These are phyloP conservation scores for Nephrotoma flavescens DNA, from an alignment of 2,888 invertebrate species.

Conservation along the genomic window DNA sequence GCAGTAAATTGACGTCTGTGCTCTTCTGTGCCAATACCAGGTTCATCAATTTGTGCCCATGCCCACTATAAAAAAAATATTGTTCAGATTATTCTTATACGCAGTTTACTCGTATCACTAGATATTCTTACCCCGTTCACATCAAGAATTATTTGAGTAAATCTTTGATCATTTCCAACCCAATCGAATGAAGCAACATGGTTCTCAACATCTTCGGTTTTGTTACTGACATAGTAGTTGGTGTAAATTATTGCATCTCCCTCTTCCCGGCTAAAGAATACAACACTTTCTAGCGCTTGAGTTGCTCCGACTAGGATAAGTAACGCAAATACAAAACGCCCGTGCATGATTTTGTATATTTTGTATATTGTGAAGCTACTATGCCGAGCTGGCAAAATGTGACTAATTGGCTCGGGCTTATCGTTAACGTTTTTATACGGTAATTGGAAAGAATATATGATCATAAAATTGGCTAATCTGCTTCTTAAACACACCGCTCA, in stretches of 20 bases:
- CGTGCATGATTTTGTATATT: neutral
- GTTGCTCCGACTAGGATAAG: neutral
- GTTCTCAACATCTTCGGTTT: neutral
- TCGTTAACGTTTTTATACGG: too few species aligned
- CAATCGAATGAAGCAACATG: neutral
- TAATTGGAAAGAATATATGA: too few species aligned
- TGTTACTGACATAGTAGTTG: neutral
- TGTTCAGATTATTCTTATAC: neutral
- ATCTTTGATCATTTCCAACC: neutral
- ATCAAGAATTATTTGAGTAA: neutral
- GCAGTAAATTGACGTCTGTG: neutral
- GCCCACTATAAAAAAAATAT: neutral
- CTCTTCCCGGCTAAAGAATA: neutral
- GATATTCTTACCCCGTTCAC: neutral
- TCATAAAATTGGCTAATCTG: too few species aligned
- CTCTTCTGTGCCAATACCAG: neutral
- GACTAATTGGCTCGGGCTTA: neutral
- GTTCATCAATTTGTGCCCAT: neutral
- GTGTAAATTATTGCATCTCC: neutral
- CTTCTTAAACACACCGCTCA: too few species aligned
- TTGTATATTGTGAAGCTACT: neutral
- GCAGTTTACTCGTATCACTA: neutral
- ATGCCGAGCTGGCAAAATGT: neutral
- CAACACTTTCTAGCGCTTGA: neutral
- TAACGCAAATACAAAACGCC: neutral